phyloP scores from a whole-genome alignment of 2,888 invertebrate genomes.

The Metallyticus violacea region DNA sequence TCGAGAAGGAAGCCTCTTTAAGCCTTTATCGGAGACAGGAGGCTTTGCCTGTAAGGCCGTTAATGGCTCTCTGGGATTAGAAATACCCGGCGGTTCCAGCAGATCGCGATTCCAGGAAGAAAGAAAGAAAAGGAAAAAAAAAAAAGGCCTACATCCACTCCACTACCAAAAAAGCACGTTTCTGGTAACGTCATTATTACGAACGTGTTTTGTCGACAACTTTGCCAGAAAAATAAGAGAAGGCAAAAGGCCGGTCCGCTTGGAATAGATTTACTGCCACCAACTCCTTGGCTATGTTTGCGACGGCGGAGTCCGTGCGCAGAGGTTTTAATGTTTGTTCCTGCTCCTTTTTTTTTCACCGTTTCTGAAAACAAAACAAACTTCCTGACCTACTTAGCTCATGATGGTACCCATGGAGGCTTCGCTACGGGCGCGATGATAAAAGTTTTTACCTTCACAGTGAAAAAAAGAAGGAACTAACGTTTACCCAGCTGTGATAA shows the following conservation, averaged over 20 bases:
- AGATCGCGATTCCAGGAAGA: no score
- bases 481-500: no score
- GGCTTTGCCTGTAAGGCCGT: background rate
- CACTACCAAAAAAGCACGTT: background rate
- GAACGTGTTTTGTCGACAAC: background rate
- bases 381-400: background rate
- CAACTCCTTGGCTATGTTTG: no score
- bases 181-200: background rate
- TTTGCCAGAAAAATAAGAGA: background rate
- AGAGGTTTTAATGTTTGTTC: background rate
- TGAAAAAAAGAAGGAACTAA: background rate
- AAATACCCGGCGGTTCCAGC: background rate
- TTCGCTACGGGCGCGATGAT: no score
- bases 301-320: no score
- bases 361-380: background rate
- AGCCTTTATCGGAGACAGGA: background rate
- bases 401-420: background rate
- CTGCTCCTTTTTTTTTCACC: background rate
- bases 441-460: background rate
- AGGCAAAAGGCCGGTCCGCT: background rate
- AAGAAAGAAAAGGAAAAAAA: no score
- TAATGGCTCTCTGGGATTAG: background rate
- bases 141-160: background rate
- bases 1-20: background rate
- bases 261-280: background rate